Conservation (phyloP, 2,797 vertebrate genomes). For the Balearica regulorum region DNA sequence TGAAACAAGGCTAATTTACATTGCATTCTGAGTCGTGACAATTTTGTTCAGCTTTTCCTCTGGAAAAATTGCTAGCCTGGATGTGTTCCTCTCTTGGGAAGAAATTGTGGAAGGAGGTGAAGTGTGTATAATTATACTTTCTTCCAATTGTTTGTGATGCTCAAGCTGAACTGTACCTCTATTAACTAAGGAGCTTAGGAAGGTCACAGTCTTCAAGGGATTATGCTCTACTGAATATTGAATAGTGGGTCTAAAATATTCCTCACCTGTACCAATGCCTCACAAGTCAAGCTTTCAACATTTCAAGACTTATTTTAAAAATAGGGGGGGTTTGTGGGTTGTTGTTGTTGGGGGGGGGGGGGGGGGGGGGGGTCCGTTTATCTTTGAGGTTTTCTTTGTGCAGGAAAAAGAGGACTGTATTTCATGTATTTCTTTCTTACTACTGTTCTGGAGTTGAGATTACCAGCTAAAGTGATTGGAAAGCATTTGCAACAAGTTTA, state of each 20-base stretch:
- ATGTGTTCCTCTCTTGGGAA: background rate
- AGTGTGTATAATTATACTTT: background rate
- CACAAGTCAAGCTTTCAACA: background rate
- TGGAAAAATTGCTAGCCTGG: background rate
- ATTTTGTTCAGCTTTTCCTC: background rate
- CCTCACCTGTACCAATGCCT: background rate
- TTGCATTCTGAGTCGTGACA: background rate
- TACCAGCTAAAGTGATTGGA: background rate
- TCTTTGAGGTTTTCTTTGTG: background rate
- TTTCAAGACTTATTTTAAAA: background rate
- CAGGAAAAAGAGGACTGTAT: background rate
- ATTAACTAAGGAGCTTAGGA: background rate
- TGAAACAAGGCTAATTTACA: background rate
- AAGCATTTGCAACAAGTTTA: background rate
- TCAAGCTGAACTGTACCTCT: background rate
- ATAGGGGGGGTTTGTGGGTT: background rate
- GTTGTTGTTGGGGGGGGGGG: no score
- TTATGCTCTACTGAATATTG: background rate
- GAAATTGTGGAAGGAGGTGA: background rate
- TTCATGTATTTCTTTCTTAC: background rate
- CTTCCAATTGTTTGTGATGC: background rate
- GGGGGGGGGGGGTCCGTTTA: rapidly evolving
- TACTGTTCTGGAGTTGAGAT: background rate
- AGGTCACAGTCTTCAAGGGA: background rate
- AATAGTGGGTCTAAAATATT: background rate